Base-by-base conservation (phyloP, 1,140 invertebrate genomes). In the Lordiphosa collinella region DNA sequence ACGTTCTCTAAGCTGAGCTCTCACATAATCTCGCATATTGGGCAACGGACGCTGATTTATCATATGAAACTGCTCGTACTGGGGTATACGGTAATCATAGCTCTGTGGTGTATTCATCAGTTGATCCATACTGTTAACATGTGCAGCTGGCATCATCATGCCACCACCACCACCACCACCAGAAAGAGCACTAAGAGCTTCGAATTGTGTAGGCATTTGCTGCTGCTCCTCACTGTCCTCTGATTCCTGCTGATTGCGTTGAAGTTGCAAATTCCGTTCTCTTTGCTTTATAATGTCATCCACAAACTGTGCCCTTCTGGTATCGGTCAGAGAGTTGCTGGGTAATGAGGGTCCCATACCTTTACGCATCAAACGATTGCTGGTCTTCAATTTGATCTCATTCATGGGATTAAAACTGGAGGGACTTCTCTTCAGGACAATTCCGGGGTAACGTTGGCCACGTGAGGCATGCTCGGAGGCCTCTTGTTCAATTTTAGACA, bases 401-500 rank as follows among this genome's bases (percentile, higher is more conserved):
- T 85, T 64, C 86, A 88, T 88, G 1, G 87, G 74, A 62, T 88
- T 69, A n/a, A 84, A 88, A 2, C 40, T 46, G 3, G 13, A 4
- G 2, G 51, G 51, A 34, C 72, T 72, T 12, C 86, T 75, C 29
- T 86, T 85, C 3, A 36, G 18, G 2, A 10, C 1, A 35, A 4
- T 2, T 14, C 11, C 2, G 2, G 5, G 8, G 37, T 53, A 5
- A 32, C 18, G 1, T 36, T 57, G 2, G 11, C n/a, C 11, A 10
- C 62, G 44, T 1, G 16, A 13, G 2, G 37, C n/a, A 5, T 56
- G 65, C 11, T 84, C 82, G 0, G 76, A 54, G 1, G 72, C 79
- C 8, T 88, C 87, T 58, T 88, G 87, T 37, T 88, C 87, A 12
- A 80, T 51, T 41, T 87, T 88, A 3, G 87, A 88, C 1, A 88